Base-by-base conservation (phyloP, 2,888 invertebrate species). In the Hermodice carunculata region DNA sequence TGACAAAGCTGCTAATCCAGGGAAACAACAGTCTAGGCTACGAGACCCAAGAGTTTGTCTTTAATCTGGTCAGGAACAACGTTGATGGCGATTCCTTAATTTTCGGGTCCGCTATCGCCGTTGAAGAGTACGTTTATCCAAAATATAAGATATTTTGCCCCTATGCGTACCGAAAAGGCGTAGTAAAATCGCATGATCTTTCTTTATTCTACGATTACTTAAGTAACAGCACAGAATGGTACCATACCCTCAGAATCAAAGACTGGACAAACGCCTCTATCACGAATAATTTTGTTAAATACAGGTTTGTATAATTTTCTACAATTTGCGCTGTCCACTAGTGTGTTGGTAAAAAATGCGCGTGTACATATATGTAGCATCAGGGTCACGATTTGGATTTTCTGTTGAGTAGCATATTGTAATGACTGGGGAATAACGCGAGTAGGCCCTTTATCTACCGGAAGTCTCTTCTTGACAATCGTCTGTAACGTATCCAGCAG, bases 121-220 rank as follows among this genome's bases (percentile, higher is more conserved):
- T 60, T 2, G 60, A 60, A 24, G 29, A 51, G 31, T 60, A 49
- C 31, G 52, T 32, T 6, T 60, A 60, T 42, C 60, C 60, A 6
- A 42, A 51, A 42, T 60, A 52, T 32, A 4, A 32, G 24, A 60
- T 29, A 40, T 81, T 76, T 56, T 78, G 78, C 65, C 82, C 82
- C 0, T 83, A 83, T 61, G 81, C 81, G 17, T 79, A 72, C 70
- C 72, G 73, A 60, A 74, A 76, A 42, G 66, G 64, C 4, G 48
- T 52, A 0, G 76, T 81, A 5, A 64, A 66, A 17, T 71, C 79
- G 1, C 79, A 79, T 60, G 81, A 82, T 56, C 69, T 83, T 5
- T 75, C 81, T 22, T 64, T 75, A 32, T 75, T 73, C 58, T 83
- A 83, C 62, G 67, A 81, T 64, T 83, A 82, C 61, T 70, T 73